A percentile compares a stretch with the other conserved stretches of the same genome.
Conservation (phyloP, 2,888 invertebrate genomes). For the Mythimna albipuncta region DNA sequence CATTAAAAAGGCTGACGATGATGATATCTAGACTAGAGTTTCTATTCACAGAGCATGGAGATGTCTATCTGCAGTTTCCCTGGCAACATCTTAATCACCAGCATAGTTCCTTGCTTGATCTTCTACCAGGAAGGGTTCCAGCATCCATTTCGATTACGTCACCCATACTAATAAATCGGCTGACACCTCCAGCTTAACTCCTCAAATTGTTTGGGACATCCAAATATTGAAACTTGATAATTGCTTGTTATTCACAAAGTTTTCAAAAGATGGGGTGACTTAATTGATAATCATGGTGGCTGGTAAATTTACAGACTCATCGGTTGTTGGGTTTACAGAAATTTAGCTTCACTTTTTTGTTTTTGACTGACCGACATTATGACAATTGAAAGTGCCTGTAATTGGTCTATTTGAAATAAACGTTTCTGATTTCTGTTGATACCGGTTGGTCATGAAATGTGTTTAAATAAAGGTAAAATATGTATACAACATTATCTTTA, state of each 20-base stretch:
- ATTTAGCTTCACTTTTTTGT: too few species aligned
- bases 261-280: slow-evolving; percentile 6
- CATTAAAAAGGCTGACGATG: too few species aligned
- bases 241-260: slow-evolving; percentile 27
- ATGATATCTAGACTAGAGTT: too few species aligned
- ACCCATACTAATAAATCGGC: slow-evolving; percentile 16
- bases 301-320: background rate
- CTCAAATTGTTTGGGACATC: slow-evolving; percentile 22
- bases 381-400: too few species aligned
- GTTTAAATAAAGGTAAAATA: too few species aligned
- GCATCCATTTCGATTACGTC: slow-evolving; percentile 57
- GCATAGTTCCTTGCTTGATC: slow-evolving; percentile 46
- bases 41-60: background rate
- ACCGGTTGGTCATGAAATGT: too few species aligned
- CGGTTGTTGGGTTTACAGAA: background rate
- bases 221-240: slow-evolving; percentile 51
- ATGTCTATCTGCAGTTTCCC: slow-evolving; percentile 4
- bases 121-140: slow-evolving; percentile 47
- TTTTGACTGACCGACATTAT: too few species aligned
- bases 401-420: too few species aligned
- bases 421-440: too few species aligned
- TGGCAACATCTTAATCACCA: slow-evolving; percentile 34
- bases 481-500: background rate
- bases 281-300: slow-evolving; percentile 1
- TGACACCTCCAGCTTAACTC: slow-evolving; percentile 16